Evolutionary conservation across 1,140 invertebrate genomes (phyloP), one percentile per base, ranked within the genome.

Genomic region (Caenorhabditis brenneri): DNA sequence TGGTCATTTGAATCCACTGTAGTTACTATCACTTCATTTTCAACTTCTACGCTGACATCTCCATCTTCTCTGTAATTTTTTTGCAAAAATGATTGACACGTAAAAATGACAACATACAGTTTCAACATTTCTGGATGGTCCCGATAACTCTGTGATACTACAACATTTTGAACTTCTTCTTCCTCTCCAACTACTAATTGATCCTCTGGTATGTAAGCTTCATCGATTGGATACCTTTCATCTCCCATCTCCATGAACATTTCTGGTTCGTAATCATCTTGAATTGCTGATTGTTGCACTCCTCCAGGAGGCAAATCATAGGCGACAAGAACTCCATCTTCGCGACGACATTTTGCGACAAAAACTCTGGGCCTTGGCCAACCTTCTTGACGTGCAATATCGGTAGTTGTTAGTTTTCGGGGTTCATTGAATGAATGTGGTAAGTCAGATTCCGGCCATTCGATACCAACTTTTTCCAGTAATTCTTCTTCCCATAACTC

Each of bases 401-500:
- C 83, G 1, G 27, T 12, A 27, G 79, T 84, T 19, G 78, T 42
- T 24, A 46, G 33, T 27, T 69, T 51, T 33, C 58, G 22, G 3
- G 33, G 33, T 74, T 46, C 65, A 12, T 12, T 7, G 12, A 69
- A 36, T 22, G 53, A 36, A 36, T 22, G 65, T 24, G 36, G 65
- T 12, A 31, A 24, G 24, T 42, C 16, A 53, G 46, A 22, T 46
- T n/a, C 46, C 39, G 83, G 29, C 42, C 78, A 55, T 6, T 39
- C 36, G 5, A 81, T 74, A 29, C 84, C 84, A 10, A 80, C 84
- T 22, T 46, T 69, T 12, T 85, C 84, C 16, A 85, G 24, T 16
- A 85, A 48, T 48, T 85, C 84, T 27, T 85, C 58, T 31, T 85
- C 84, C 84, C 84, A 85, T 12, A 81, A 15, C 46, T 85, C 84